Percentiles rank a stretch among this genome's conserved stretches.
Conservation (phyloP, 2,888 invertebrate genomes). For the Synergus umbraculus region DNA sequence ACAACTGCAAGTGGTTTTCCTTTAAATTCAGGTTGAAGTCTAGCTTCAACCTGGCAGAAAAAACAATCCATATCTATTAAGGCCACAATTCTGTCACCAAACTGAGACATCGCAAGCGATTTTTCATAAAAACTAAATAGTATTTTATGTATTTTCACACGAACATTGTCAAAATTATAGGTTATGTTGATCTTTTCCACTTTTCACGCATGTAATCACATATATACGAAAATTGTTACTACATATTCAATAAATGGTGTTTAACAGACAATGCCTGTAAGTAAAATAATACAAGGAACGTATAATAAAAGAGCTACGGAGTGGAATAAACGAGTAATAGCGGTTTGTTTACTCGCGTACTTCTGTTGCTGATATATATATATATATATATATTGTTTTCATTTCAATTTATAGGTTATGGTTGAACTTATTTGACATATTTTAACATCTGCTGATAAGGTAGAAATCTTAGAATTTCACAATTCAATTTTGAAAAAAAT, state of each 20-base stretch:
- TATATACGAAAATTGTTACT: not conserved
- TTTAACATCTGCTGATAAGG: not conserved
- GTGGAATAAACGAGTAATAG: not conserved
- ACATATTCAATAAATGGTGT: not conserved
- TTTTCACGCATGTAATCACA: not conserved
- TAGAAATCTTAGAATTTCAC: not conserved
- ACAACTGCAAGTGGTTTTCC: conserved; percentile 97
- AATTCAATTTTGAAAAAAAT: not conserved
- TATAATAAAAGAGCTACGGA: not conserved
- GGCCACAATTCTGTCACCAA: conserved; percentile 85
- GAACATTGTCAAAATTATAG: not conserved
- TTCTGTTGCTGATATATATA: too few relatives aligned
- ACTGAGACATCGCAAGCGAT: conserved; percentile 76
- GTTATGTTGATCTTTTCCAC: not conserved
- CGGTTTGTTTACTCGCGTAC: not conserved
- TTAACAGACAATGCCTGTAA: not conserved
- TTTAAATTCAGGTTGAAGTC: conserved; percentile 87
- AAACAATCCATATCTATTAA: conserved; percentile 99
- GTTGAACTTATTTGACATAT: too few relatives aligned
- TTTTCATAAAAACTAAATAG: not conserved
- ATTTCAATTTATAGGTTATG: too few relatives aligned
- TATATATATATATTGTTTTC: too few relatives aligned
- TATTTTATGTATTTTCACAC: conserved; percentile 4
- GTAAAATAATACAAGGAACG: not conserved
- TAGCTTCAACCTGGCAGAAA: conserved; percentile 98